These are phyloP conservation scores for Cephus runcator DNA, from an alignment of 2,888 invertebrate species.

Conservation along the genomic window DNA sequence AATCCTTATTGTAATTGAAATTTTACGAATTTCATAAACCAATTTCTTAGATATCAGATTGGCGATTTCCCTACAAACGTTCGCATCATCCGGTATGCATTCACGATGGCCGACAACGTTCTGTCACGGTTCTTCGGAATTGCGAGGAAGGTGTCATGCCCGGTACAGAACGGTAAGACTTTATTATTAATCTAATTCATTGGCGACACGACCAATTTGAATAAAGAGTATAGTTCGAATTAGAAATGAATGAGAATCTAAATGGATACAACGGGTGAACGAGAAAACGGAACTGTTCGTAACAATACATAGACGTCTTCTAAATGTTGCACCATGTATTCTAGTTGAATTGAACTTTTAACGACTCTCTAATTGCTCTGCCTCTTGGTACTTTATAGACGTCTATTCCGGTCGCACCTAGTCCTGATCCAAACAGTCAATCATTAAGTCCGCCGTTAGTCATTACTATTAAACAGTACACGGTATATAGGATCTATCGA, in stretches of 20 bases:
- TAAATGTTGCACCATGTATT: background rate
- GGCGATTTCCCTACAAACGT: conserved; percentile 88
- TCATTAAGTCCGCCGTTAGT: background rate
- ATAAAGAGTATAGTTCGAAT: background rate
- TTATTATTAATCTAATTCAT: background rate
- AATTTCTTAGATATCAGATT: conserved; percentile 78
- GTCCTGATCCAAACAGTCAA: background rate
- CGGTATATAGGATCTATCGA: background rate
- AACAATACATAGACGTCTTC: background rate
- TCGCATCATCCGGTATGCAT: conserved; percentile 89
- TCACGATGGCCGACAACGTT: conserved; percentile 76
- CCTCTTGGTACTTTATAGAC: background rate
- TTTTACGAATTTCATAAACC: background rate
- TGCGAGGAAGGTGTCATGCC: conserved; percentile 80
- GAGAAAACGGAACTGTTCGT: background rate
- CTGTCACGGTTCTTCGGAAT: conserved; percentile 74
- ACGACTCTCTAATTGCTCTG: background rate
- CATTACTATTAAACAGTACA: background rate
- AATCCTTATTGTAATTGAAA: background rate
- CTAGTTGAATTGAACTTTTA: background rate
- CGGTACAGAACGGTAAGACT: conserved; percentile 70
- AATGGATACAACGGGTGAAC: background rate
- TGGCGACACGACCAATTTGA: background rate
- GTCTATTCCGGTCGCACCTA: background rate
- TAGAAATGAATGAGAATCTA: background rate